Percentiles rank a stretch among this genome's conserved stretches.
phyloP scores from a whole-genome alignment of 2,113 vertebrate genomes.

The Tetrax tetrax region DNA sequence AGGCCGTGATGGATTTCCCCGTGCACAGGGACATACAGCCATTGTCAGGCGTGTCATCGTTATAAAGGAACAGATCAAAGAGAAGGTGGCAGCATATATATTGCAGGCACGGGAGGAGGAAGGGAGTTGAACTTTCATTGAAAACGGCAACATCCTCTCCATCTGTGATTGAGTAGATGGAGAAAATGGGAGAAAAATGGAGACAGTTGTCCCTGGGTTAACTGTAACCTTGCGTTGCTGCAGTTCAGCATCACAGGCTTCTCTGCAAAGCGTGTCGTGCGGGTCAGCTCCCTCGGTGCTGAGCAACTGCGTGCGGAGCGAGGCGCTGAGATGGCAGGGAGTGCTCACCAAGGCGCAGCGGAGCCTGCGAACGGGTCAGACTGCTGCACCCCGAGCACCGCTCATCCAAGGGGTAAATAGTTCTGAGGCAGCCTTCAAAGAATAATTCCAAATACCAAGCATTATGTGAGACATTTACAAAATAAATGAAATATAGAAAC shows the following conservation, averaged over 20 bases:
- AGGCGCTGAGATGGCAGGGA: accelerated
- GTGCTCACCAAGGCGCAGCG: accelerated
- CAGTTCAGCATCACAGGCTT: background rate
- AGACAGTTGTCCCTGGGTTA: background rate
- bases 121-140: background rate
- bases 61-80: background rate
- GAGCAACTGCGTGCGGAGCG: accelerated
- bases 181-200: background rate
- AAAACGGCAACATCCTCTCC: background rate
- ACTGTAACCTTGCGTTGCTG: background rate
- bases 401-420: accelerated
- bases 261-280: accelerated
- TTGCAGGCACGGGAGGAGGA: background rate
- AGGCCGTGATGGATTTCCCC: background rate
- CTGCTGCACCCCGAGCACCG: background rate
- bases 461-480: accelerated
- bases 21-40: accelerated
- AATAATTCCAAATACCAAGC: background rate
- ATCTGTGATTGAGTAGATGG: background rate
- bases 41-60: accelerated
- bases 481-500: background rate
- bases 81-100: background rate
- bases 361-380: background rate
- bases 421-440: background rate
- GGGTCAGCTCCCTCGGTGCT: accelerated